Evolutionary conservation across 2,888 invertebrate genomes (phyloP), one percentile per base, ranked within the genome.

Genomic region (Megalurothrips usitatus): DNA sequence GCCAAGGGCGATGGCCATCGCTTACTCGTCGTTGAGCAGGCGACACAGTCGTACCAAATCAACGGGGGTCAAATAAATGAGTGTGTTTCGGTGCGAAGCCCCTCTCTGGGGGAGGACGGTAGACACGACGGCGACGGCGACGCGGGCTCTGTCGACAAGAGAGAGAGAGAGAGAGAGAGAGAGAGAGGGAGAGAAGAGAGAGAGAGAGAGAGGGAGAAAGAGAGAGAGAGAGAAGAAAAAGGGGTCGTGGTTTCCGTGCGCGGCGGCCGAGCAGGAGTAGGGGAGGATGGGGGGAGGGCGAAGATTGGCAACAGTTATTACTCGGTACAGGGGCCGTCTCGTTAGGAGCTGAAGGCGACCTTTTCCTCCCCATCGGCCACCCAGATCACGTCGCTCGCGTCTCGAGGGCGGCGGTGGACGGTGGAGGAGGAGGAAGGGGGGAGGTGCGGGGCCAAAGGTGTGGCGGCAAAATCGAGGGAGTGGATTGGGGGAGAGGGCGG

Each of bases 241-340:
- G 58, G 6, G 58, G 58, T 58, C 58, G 58, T 14, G 58, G 58
- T 19, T 17, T 19, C 10, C 1, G 52, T 52, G 52, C 49, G 49
- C 9, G 49, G 49, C 49, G 49, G 49, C 49, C 49, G 9, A 11
- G 49, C 49, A n/a, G n/a, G n/a, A n/a, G n/a, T n/a, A n/a, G n/a
- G 49, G 63, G 8, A n/a, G n/a, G 23, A 11, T 26, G 26, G 26
- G 23, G 68, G 23, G 58, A 8, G 26, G 68, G 68, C 68, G 68
- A 75, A 75, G 68, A 75, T 75, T 75, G 68, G 68, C 23, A 75
- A 26, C 68, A 75, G 68, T 75, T 75, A 75, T 75, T 75, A 75
- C 68, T 75, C 68, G 68, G 26, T 75, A 75, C 68, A 75, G 68
- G n/a, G 26, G 68, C 68, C 68, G 68, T 75, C 68, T 75, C 68